phyloP scores from a whole-genome alignment of 2,797 vertebrate genomes.

The Takifugu ocellatus region DNA sequence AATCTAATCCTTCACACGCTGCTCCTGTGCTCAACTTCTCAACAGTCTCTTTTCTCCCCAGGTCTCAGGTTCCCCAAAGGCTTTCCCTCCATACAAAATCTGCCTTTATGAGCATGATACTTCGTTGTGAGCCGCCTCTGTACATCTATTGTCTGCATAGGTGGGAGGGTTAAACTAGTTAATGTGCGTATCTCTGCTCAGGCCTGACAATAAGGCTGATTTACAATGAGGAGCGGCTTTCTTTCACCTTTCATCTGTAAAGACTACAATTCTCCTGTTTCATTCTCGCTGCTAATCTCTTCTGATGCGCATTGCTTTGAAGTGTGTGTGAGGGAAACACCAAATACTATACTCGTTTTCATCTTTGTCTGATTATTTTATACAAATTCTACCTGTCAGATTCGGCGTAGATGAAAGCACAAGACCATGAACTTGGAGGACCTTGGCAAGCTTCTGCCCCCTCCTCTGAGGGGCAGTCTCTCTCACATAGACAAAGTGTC shows the following conservation, averaged over 20 bases:
- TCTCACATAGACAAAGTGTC: no score
- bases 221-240: slow-evolving; percentile 68
- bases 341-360: no score
- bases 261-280: slow-evolving; percentile 70
- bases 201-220: slow-evolving; percentile 59
- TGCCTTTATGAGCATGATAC: slow-evolving; percentile 68
- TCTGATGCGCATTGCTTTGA: slow-evolving; percentile 65
- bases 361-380: no score
- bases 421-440: no score
- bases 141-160: slow-evolving; percentile 57
- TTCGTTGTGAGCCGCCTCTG: slow-evolving; percentile 62
- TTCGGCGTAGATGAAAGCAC: no score
- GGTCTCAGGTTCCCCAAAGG: slow-evolving; percentile 66
- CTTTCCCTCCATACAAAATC: slow-evolving; percentile 57
- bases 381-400: no score
- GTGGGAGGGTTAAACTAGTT: slow-evolving; percentile 62
- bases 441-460: no score
- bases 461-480: no score
- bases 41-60: slow-evolving; percentile 60
- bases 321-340: slow-evolving; percentile 1
- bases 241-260: slow-evolving; percentile 69
- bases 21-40: slow-evolving; percentile 66
- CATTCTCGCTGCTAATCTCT: slow-evolving; percentile 66
- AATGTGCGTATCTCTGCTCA: slow-evolving; percentile 60
- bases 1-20: slow-evolving; percentile 64